Evolutionary conservation across 2,797 vertebrate species (phyloP), one percentile per base, ranked within the genome.

Genomic region (Lepus townsendii): DNA sequence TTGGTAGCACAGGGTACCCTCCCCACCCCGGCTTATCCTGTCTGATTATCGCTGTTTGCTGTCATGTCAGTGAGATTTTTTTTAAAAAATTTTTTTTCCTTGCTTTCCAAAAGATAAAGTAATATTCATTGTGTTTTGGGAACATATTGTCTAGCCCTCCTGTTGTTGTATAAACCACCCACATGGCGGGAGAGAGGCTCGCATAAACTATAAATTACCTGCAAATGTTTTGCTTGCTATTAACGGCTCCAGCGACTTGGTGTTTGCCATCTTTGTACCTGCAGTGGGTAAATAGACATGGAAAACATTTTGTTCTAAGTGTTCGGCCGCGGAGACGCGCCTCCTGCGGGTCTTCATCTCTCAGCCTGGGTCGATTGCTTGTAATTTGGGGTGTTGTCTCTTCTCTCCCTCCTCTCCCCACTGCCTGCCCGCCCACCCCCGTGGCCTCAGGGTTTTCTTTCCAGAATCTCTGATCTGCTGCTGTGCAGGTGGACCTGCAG

Each of bases 401-500:
- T 95, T 76, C 57, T 89, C 50, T 85, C 83, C 72, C 42, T 79
- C 78, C 63, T 83, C 38, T 54, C 57, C 63, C 20, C 38, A 47
- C 66, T 32, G 2, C 65, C 47, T 6, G 0, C 60, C 65, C 5
- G 76, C 77, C 8, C 68, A 26, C 57, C 72, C 66, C 95, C 60
- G 93, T 66, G 98, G 97, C 97, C 96, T 82, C 97, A 99, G 99
- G 98, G 99, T 78, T 97, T 99, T 92, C 98, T 99, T 88, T 98
- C 99, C 95, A 98, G 98, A 68, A 97, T 99, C 97, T 99, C 98
- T 4, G 98, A 99, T 97, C 98, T 99, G 94, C 98, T 99, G 97
- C 98, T 99, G 97, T 99, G 99, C 93, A 98, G 98, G 19, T 99
- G 99, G 98, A 99, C 98, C 6, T 99, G 99, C 95, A 98, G 98